These are phyloP conservation scores for Lydus trimaculatus DNA, from an alignment of 2,888 invertebrate genomes.

Conservation along the genomic window DNA sequence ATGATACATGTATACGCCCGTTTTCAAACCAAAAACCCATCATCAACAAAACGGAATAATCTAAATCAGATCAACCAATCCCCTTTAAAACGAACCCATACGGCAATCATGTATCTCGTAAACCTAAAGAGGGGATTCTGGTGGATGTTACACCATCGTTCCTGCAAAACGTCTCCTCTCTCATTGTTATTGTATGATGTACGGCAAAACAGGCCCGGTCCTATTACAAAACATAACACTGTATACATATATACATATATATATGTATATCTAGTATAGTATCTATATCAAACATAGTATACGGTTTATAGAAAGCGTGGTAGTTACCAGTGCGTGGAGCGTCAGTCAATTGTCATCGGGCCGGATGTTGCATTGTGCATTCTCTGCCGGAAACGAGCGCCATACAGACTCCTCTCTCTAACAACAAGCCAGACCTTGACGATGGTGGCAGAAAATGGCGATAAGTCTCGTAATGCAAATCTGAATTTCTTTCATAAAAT, in stretches of 20 bases:
- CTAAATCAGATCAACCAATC: conserved; percentile 46
- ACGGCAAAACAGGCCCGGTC: conserved; percentile 26
- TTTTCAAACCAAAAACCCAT: conserved; percentile 12
- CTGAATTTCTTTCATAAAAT: not conserved
- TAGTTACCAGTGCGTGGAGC: conserved; percentile 57
- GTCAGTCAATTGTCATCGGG: conserved; percentile 56
- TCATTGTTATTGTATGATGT: conserved; percentile 39
- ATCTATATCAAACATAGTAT: conserved; percentile 38
- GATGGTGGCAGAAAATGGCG: conserved; percentile 14
- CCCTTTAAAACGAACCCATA: conserved; percentile 37
- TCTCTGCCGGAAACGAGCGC: conserved; percentile 60
- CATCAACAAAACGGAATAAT: conserved; percentile 39
- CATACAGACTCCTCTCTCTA: conserved; percentile 49
- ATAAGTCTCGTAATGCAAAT: conserved; percentile 14
- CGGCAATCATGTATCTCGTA: conserved; percentile 45
- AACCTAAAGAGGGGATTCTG: conserved; percentile 26
- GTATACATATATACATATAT: not conserved
- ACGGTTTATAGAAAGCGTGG: conserved; percentile 24
- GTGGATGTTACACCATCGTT: conserved; percentile 29
- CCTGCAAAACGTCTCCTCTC: conserved; percentile 33
- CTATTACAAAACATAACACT: conserved; percentile 14
- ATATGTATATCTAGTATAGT: conserved; percentile 39
- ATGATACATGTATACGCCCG: not conserved
- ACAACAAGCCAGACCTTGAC: conserved; percentile 8
- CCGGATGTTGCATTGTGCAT: conserved; percentile 57